Percentiles rank a stretch among this genome's conserved stretches.
Conservation (phyloP, 2,888 invertebrate species). For the Drosophila anceps region DNA sequence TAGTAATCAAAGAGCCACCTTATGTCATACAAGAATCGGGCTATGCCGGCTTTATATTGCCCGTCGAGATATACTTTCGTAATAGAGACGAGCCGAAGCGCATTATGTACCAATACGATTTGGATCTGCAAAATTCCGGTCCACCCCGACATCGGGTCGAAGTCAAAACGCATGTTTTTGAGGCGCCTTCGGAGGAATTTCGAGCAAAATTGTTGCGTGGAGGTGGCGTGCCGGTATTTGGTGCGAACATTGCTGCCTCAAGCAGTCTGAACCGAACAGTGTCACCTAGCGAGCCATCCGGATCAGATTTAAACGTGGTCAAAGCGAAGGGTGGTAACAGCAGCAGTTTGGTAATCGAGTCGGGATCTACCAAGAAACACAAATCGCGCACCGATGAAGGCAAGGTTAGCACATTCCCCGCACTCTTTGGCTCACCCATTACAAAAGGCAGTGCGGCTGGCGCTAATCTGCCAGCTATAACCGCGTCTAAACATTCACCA, state of each 20-base stretch:
- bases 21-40: slow-evolving; percentile 96
- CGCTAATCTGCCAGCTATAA: slow-evolving; percentile 49
- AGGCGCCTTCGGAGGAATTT: slow-evolving; percentile 95
- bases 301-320: slow-evolving; percentile 85
- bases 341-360: slow-evolving; percentile 48
- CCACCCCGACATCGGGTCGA: slow-evolving; percentile 90
- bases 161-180: slow-evolving; percentile 93
- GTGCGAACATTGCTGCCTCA: slow-evolving; percentile 40
- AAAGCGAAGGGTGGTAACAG: slow-evolving; percentile 88
- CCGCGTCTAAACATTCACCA: slow-evolving; percentile 85
- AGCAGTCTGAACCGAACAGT: slow-evolving; percentile 56
- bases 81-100: slow-evolving; percentile 96
- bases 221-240: slow-evolving; percentile 89
- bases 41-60: slow-evolving; percentile 96
- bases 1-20: slow-evolving; percentile 96
- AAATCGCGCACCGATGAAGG: slow-evolving; percentile 87
- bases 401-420: slow-evolving; percentile 89
- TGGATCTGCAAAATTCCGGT: slow-evolving; percentile 92
- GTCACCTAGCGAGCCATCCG: slow-evolving; percentile 55
- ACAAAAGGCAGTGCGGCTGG: slow-evolving; percentile 89
- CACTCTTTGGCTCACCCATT: slow-evolving; percentile 93
- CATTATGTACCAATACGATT: slow-evolving; percentile 93
- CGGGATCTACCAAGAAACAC: slow-evolving; percentile 86
- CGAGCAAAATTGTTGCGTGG: slow-evolving; percentile 94
- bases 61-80: slow-evolving; percentile 95